Percentiles rank a stretch among this genome's conserved stretches.
Conservation (phyloP, 2,797 vertebrate genomes). For the Clarias laeviceps region DNA sequence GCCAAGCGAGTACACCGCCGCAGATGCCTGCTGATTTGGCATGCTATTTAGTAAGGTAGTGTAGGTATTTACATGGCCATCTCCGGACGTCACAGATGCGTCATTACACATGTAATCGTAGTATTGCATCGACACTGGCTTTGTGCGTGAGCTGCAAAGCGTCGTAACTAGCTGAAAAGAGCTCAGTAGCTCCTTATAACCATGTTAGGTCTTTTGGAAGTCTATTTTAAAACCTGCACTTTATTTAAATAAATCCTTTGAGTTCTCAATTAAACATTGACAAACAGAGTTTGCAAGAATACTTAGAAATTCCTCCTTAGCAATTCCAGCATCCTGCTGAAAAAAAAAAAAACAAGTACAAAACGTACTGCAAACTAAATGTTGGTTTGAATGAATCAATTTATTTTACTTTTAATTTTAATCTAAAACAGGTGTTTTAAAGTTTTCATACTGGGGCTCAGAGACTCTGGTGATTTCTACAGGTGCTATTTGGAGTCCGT, state of each 20-base stretch:
- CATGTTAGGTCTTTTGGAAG: background rate
- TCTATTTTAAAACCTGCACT: background rate
- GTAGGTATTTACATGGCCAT: background rate
- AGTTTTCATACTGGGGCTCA: background rate
- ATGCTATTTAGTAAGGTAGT: background rate
- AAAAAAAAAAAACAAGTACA: background rate
- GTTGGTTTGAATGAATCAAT: background rate
- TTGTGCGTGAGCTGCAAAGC: background rate
- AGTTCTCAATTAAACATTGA: background rate
- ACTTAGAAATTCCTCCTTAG: background rate
- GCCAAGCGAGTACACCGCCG: background rate
- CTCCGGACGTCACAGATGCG: conserved; percentile 7
- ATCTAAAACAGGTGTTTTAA: background rate
- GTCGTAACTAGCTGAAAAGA: background rate
- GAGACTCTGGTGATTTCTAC: background rate
- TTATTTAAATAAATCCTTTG: background rate
- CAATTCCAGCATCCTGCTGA: background rate
- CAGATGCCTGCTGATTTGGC: background rate
- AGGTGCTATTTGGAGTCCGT: background rate
- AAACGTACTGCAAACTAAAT: background rate
- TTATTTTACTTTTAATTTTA: background rate
- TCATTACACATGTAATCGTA: background rate
- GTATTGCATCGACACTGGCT: background rate
- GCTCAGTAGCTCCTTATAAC: background rate
- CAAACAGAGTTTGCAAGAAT: background rate